These are phyloP conservation scores for Stictocephala bisonia DNA, from an alignment of 2,888 invertebrate species.

Conservation along the genomic window DNA sequence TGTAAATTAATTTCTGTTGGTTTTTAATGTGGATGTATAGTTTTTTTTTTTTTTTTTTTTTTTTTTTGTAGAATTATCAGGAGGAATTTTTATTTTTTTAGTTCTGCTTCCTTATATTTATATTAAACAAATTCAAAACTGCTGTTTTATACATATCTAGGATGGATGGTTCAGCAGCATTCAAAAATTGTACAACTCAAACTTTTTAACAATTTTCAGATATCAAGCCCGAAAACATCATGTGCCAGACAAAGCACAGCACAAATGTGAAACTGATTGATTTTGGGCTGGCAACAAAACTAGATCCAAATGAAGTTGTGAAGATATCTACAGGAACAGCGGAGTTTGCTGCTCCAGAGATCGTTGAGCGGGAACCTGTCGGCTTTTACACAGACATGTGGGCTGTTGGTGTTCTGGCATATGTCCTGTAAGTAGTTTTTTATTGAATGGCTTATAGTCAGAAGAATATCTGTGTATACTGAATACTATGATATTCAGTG, in stretches of 20 bases:
- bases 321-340: constrained; percentile 99
- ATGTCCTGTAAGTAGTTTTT: constrained; percentile 85
- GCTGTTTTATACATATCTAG: too few species aligned
- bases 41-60: too few species aligned
- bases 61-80: not conserved
- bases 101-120: too few species aligned
- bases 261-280: constrained; percentile 98
- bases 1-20: too few species aligned
- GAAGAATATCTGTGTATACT: too few species aligned
- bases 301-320: constrained; percentile 98
- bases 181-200: too few species aligned
- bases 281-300: constrained; percentile 97
- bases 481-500: too few species aligned
- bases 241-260: constrained; percentile 97
- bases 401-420: constrained; percentile 98
- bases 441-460: too few species aligned
- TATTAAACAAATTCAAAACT: too few species aligned
- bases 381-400: constrained; percentile 99
- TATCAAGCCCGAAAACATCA: constrained; percentile 98
- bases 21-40: too few species aligned
- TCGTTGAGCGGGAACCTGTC: constrained; percentile 97
- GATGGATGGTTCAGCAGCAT: too few species aligned
- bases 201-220: constrained; percentile 67
- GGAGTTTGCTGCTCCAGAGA: constrained; percentile 99
- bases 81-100: not conserved